Evolutionary conservation across 2,797 vertebrate species (phyloP).

Genomic region (Potorous gilbertii): DNA sequence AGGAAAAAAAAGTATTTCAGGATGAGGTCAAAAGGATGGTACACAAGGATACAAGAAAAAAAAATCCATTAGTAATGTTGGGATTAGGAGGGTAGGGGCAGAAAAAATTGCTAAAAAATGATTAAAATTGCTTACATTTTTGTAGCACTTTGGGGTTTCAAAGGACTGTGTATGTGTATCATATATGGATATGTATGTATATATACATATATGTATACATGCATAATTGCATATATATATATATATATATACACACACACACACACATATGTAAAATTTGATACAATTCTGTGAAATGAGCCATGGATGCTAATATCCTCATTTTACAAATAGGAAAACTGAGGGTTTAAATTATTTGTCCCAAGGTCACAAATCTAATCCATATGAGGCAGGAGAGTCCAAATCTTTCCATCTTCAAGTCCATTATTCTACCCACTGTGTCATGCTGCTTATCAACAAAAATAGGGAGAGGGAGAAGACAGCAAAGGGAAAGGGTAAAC

Average conservation of each 20-base stretch:
- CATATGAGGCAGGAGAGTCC: background rate
- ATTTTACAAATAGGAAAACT: background rate
- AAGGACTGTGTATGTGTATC: background rate
- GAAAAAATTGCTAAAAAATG: background rate
- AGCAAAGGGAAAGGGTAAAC: background rate
- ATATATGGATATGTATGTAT: no score
- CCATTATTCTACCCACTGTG: background rate
- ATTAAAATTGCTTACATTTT: background rate
- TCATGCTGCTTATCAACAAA: background rate
- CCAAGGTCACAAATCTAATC: background rate
- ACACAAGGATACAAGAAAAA: background rate
- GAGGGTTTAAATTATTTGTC: background rate
- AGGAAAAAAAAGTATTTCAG: background rate
- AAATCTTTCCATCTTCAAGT: background rate
- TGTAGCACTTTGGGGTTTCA: background rate
- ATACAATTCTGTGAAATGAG: background rate
- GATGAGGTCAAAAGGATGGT: background rate
- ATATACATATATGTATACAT: no score
- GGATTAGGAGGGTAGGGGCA: background rate
- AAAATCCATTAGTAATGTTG: background rate
- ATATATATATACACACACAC: no score
- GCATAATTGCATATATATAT: no score
- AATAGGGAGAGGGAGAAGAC: background rate
- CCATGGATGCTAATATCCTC: background rate
- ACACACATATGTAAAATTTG: background rate